These are phyloP conservation scores for Pseudomyrmex dendroicus DNA, from an alignment of 1,140 invertebrate species.

Conservation along the genomic window DNA sequence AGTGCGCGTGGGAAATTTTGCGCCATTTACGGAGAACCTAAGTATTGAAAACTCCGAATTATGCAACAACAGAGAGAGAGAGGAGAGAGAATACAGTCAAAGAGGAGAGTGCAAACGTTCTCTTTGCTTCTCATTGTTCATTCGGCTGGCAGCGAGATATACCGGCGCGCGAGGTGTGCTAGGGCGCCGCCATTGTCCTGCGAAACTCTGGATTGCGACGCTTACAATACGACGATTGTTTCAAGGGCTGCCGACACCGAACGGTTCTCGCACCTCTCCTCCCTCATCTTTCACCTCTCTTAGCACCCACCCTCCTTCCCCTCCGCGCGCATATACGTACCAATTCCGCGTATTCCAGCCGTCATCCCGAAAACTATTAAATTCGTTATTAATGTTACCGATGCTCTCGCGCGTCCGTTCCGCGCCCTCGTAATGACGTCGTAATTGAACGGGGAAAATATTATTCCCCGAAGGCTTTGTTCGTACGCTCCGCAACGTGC, in stretches of 20 bases:
- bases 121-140: constrained; percentile 80
- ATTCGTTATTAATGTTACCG: constrained; percentile 80
- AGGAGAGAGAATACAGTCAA: constrained; percentile 14
- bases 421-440: constrained; percentile 71
- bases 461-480: constrained; percentile 70
- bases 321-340: constrained; percentile 23
- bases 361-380: constrained; percentile 79
- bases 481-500: constrained; percentile 25
- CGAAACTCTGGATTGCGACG: constrained; percentile 75
- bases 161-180: constrained; percentile 64
- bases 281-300: constrained; percentile 63
- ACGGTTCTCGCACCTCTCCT: constrained; percentile 66
- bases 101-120: constrained; percentile 57
- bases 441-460: constrained; percentile 76
- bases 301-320: constrained; percentile 50
- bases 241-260: constrained; percentile 77
- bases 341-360: constrained; percentile 55
- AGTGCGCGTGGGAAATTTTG: constrained; percentile 41
- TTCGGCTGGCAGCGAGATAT: constrained; percentile 75
- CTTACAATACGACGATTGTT: constrained; percentile 83
- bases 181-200: constrained; percentile 78
- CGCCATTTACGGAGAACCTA: constrained; percentile 46
- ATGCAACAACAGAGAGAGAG: constrained; percentile 28
- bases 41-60: constrained; percentile 58
- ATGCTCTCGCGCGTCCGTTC: constrained; percentile 39